Evolutionary conservation across 1,140 invertebrate species (phyloP).

Genomic region (Phthorimaea operculella): DNA sequence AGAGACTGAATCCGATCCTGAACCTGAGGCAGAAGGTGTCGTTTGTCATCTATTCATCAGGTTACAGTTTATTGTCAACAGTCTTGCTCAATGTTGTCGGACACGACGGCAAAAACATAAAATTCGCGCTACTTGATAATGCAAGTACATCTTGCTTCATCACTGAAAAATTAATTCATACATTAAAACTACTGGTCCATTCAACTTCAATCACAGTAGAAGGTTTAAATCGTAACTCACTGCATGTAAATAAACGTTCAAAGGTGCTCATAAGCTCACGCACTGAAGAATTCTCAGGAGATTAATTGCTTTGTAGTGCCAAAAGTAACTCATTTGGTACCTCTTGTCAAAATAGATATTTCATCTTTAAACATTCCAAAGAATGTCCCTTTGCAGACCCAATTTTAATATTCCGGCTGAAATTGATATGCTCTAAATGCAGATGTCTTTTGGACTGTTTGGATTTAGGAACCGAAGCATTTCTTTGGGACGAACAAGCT

Average conservation of each 20-base stretch:
- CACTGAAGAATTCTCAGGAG: neutral
- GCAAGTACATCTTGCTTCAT: slow-evolving; percentile 13
- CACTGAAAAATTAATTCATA: slow-evolving; percentile 7
- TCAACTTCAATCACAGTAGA: slow-evolving; percentile 6
- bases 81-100: slow-evolving; percentile 4
- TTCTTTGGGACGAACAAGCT: slow-evolving; percentile 6
- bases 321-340: slow-evolving; percentile 6
- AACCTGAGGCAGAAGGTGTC: neutral
- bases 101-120: slow-evolving; percentile 1
- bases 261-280: slow-evolving; percentile 7
- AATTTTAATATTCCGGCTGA: neutral
- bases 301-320: slow-evolving; percentile 7
- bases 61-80: slow-evolving; percentile 8
- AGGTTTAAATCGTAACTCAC: slow-evolving; percentile 12
- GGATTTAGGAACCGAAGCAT: neutral
- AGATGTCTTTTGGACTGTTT: slow-evolving; percentile 8
- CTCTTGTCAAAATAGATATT: neutral
- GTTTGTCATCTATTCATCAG: slow-evolving; percentile 4
- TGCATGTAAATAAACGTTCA: slow-evolving; percentile 9
- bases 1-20: neutral
- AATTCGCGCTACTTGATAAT: slow-evolving; percentile 14
- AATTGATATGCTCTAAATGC: slow-evolving; percentile 7
- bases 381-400: slow-evolving; percentile 7
- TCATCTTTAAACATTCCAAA: slow-evolving; percentile 7
- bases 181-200: slow-evolving; percentile 1